Conservation (phyloP, 2,797 vertebrate genomes). For the Myotis myotis region DNA sequence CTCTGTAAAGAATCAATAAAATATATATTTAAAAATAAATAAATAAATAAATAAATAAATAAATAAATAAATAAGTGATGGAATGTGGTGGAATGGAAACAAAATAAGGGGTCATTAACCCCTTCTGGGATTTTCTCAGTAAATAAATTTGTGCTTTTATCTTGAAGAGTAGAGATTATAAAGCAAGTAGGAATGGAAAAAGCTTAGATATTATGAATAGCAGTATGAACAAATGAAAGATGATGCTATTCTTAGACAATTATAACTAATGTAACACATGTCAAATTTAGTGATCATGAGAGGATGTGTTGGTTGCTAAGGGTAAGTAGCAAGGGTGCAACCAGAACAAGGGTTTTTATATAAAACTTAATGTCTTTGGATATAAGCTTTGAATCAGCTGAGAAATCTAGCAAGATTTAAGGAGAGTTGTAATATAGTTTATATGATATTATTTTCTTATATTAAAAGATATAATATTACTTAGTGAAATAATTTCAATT, state of each 20-base stretch:
- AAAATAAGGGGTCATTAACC: neutral
- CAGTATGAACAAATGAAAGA: neutral
- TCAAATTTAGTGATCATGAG: neutral
- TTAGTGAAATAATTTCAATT: neutral
- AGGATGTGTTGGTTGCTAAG: neutral
- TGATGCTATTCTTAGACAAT: neutral
- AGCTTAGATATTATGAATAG: neutral
- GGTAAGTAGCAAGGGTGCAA: neutral
- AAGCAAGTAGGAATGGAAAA: neutral
- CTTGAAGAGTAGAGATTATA: neutral
- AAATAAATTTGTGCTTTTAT: neutral
- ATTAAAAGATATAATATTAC: neutral
- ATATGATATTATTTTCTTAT: neutral
- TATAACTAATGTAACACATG: neutral
- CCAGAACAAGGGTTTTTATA: neutral
- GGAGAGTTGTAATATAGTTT: neutral
- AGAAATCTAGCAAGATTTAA: neutral
- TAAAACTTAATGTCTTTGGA: neutral
- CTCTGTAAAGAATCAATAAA: too few relatives aligned
- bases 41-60: neutral
- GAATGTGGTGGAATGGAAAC: neutral
- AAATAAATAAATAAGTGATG: conserved; percentile 14
- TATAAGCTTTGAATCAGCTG: neutral
- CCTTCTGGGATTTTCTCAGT: neutral
- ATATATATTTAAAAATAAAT: too few relatives aligned